These are phyloP conservation scores for Oreochromis spilurus DNA, from an alignment of 2,113 vertebrate genomes.

Conservation along the genomic window DNA sequence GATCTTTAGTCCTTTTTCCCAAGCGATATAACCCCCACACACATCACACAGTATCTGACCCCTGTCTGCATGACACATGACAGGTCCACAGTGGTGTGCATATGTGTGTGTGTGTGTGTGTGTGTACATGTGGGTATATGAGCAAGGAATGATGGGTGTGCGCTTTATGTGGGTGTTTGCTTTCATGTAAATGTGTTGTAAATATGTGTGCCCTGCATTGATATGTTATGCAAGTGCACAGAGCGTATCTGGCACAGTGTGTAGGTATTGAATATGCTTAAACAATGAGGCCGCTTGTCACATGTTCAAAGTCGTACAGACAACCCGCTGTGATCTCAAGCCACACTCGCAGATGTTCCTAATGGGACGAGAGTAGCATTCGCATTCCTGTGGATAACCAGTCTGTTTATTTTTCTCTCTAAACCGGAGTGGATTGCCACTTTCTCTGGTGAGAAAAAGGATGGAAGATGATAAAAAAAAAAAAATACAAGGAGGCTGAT, in stretches of 20 bases:
- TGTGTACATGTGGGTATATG: neutral
- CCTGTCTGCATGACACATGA: constrained; percentile 80
- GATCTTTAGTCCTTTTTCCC: constrained; percentile 91
- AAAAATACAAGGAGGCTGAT: constrained; percentile 16
- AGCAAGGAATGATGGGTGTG: neutral
- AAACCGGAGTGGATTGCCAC: constrained; percentile 53
- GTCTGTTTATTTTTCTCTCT: constrained; percentile 68
- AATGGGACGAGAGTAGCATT: constrained; percentile 69
- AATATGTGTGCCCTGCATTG: neutral
- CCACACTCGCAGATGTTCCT: constrained; percentile 71
- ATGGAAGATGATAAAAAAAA: constrained; percentile 31
- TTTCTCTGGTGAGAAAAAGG: constrained; percentile 64
- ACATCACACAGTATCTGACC: constrained; percentile 82
- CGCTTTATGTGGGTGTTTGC: neutral
- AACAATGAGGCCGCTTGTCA: constrained; percentile 64
- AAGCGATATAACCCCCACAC: constrained; percentile 88
- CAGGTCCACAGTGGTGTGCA: constrained; percentile 51
- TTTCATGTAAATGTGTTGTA: constrained; percentile 26
- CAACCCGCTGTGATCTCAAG: constrained; percentile 62
- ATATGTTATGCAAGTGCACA: constrained; percentile 2
- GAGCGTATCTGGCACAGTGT: constrained; percentile 29
- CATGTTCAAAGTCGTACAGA: constrained; percentile 55
- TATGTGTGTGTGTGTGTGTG: neutral
- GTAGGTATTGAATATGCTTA: constrained; percentile 44
- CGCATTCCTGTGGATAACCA: constrained; percentile 72